Conservation (phyloP, 2,113 vertebrate species). For the Microtus richardsoni region DNA sequence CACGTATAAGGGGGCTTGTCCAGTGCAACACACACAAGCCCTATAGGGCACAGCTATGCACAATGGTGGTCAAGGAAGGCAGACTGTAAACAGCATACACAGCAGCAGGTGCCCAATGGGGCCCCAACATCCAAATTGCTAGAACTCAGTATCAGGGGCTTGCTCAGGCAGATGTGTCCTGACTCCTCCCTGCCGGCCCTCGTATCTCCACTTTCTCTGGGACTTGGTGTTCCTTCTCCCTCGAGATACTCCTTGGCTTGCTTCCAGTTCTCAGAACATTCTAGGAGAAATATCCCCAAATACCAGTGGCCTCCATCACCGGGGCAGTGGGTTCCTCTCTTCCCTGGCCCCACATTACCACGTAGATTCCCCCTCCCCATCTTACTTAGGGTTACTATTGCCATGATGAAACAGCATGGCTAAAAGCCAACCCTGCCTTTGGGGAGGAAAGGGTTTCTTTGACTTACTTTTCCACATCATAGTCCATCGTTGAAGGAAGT, state of each 20-base stretch:
- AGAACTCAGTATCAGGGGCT: neutral
- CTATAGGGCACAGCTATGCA: neutral
- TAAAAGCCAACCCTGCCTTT: neutral
- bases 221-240: neutral
- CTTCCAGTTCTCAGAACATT: neutral
- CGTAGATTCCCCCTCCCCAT: accelerated
- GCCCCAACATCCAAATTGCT: accelerated
- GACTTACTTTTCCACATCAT: neutral
- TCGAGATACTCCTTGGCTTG: neutral
- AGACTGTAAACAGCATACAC: neutral
- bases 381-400: neutral
- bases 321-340: neutral
- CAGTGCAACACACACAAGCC: neutral
- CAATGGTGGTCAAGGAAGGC: neutral
- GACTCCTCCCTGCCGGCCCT: neutral
- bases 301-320: neutral
- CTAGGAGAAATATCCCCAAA: neutral
- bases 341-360: neutral
- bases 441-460: neutral
- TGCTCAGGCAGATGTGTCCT: neutral
- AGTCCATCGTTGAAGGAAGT: neutral
- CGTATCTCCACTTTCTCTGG: neutral
- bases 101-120: neutral
- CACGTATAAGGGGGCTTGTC: neutral
- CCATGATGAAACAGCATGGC: neutral